Evolutionary conservation across 2,888 invertebrate genomes (phyloP), one percentile per base, ranked within the genome.

Genomic region (Lissonota sp.): DNA sequence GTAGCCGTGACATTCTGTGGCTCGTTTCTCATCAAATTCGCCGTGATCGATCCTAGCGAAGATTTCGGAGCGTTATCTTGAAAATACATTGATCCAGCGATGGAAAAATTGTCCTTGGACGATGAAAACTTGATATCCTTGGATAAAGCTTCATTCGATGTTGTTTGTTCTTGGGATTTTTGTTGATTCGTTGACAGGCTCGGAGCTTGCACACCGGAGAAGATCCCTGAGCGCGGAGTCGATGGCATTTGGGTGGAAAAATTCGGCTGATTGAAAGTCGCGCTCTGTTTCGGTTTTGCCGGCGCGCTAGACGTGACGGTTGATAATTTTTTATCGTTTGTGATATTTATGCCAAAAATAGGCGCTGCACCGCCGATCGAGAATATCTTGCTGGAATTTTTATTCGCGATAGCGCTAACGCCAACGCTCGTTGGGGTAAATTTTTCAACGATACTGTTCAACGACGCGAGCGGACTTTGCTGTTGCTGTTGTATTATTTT

Each of bases 391-490:
- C 10, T 67, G 16, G 44, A 16, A 57, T 71, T 74, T 87, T 89
- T 63, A 37, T 72, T 62, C 79, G 76, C 39, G 73, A 4, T 58
- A 66, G 16, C 39, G 0, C 70, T 57, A 39, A 58, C 79, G 16
- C 63, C 84, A 7, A 75, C 55, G 70, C 77, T 84, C 0, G 79
- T 60, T 12, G 84, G 76, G 37, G 88, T 89, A 46, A 92, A 88
- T 44, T 90, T 90, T 0, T 91, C 89, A 6, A 93, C 91, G 5
- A 93, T 89, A 62, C 87, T 91, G 62, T 91, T 90, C n/a, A 93
- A 81, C 0, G 91, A 91, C 39, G 90, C 88, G 2, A 93, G 77
- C 0, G 92, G 90, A 84, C 86, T 89, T 58, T 88, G 89, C 12
- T 85, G 26, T 26, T 26, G 26, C 26, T 26, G 79, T 5, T 26